Conservation (phyloP, 2,888 invertebrate genomes). For the Sinopyrophorus schimmeli region DNA sequence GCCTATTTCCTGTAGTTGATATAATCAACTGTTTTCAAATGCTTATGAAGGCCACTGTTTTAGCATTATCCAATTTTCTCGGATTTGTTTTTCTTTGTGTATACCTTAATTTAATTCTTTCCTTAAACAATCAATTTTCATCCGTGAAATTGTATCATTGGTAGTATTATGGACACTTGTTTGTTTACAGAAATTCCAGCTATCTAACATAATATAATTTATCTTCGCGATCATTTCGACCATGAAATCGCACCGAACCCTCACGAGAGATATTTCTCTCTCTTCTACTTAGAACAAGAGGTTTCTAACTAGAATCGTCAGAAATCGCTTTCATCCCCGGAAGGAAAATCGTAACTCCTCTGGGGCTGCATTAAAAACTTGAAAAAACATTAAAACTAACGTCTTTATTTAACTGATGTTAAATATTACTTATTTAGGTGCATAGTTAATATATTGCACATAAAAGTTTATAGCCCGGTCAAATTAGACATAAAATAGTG, state of each 20-base stretch:
- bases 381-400: conserved; percentile 26
- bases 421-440: too few relatives aligned
- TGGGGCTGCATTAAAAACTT: conserved; percentile 27
- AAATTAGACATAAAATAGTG: too few relatives aligned
- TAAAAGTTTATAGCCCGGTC: too few relatives aligned
- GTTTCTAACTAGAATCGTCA: conserved; percentile 30
- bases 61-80: conserved; percentile 20
- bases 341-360: conserved; percentile 28
- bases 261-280: conserved; percentile 29
- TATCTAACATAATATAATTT: conserved; percentile 20
- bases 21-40: conserved; percentile 30
- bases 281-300: conserved; percentile 27
- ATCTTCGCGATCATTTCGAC: conserved; percentile 25
- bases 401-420: too few relatives aligned
- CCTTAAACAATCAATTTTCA: not conserved
- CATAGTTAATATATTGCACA: too few relatives aligned
- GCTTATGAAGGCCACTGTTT: conserved; percentile 24
- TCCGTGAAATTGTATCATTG: too few relatives aligned
- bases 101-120: not conserved
- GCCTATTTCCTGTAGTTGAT: conserved; percentile 39
- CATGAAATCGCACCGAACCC: conserved; percentile 31
- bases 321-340: conserved; percentile 25
- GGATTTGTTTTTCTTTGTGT: not conserved
- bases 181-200: not conserved
- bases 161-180: not conserved